Base-by-base conservation (phyloP, 2,113 vertebrate species). In the Ochotona curzoniae region DNA sequence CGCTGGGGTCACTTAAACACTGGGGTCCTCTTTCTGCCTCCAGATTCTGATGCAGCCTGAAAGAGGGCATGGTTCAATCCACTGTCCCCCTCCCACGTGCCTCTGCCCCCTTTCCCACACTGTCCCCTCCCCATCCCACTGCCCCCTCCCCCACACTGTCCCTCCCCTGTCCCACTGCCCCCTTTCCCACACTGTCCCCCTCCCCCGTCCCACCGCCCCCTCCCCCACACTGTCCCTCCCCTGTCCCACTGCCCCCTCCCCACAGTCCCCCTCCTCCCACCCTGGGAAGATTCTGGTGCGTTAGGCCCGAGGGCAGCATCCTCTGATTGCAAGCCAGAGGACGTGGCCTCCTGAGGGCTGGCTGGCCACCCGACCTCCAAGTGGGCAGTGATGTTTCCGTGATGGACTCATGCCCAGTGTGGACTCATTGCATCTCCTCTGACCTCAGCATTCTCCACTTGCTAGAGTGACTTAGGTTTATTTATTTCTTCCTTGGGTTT, bases 401-500 rank as follows among this genome's bases (percentile, higher is more conserved):
- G 44, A 7, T 4, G 87, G 78, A 81, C 51, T 49, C 60, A 26
- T 30, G 17, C 30, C 51, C 8, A 87, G 5, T 30, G 9, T 67
- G 61, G 15, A 28, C 13, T 51, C 69, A 44, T 35, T 28, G 23
- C 26, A 1, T 85, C 57, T 78, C 25, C 84, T 80, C 44, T 63
- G 38, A 91, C 21, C 66, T 91, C 54, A 47, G 61, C 23, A 51
- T 70, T 89, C 57, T 79, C 70, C 1, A 63, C 54, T 93, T 74
- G 47, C 28, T 38, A 32, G 49, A 81, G 82, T 93, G 18, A 94
- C 81, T 28, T 85, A 82, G 23, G 10, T 35, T 82, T 87, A 91
- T 87, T 78, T n/a, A 79, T 66, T 85, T 82, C 32, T 87, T 70
- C 32, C 51, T 91, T 85, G 74, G 14, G 28, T 63, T 84, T 89